Conservation (phyloP, 2,113 vertebrate species). For the Tonatia bakeri region DNA sequence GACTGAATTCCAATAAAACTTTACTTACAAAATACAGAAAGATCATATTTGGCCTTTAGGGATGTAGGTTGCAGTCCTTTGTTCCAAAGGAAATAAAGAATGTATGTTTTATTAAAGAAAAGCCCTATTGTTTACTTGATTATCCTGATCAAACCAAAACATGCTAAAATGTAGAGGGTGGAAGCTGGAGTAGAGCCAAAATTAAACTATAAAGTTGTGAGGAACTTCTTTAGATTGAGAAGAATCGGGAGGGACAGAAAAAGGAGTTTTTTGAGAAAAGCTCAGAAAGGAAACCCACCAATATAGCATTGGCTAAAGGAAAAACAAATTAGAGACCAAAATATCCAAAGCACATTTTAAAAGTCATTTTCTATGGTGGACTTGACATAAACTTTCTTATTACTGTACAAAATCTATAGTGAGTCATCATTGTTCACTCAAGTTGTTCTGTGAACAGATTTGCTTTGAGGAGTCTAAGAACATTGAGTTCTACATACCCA, state of each 20-base stretch:
- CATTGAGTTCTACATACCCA: background rate
- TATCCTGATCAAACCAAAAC: background rate
- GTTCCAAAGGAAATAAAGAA: background rate
- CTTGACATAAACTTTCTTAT: background rate
- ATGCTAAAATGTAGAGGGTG: background rate
- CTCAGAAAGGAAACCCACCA: background rate
- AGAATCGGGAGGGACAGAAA: background rate
- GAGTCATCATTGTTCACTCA: background rate
- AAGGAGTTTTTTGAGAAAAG: background rate
- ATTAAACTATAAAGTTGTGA: background rate
- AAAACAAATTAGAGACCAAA: background rate
- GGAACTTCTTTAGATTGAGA: background rate
- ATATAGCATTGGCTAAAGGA: background rate
- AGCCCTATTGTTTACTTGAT: background rate
- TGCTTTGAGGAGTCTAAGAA: background rate
- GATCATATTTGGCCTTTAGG: rapidly evolving
- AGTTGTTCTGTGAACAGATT: background rate
- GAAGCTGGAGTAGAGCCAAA: background rate
- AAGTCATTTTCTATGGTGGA: background rate
- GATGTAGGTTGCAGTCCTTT: background rate
- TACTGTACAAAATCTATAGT: background rate
- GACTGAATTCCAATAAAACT: background rate
- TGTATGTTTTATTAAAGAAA: background rate
- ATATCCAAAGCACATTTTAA: background rate
- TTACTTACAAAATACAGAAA: background rate